A percentile compares a stretch with the other conserved stretches of the same genome.
Evolutionary conservation across 2,113 vertebrate genomes (phyloP).

Genomic region (Hippotragus niger): DNA sequence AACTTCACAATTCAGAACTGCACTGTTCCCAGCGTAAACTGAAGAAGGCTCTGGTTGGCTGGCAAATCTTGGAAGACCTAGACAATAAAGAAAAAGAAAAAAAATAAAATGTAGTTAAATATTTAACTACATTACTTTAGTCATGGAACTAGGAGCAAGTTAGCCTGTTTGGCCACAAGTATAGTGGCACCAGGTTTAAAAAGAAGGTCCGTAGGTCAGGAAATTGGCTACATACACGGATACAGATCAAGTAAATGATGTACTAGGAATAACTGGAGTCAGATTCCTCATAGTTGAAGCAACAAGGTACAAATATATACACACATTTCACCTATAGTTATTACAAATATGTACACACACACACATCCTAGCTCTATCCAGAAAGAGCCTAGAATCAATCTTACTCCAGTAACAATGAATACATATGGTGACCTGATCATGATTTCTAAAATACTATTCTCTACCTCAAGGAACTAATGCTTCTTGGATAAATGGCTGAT

Average conservation of each 20-base stretch:
- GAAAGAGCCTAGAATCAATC: neutral
- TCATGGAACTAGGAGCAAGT: neutral
- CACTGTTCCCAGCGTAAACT: slow-evolving; percentile 82
- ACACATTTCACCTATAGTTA: neutral
- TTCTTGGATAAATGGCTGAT: neutral
- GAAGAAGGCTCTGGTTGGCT: slow-evolving; percentile 87
- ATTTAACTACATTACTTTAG: neutral
- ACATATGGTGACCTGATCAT: neutral
- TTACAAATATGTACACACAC: neutral
- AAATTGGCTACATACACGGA: neutral
- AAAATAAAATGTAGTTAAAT: neutral
- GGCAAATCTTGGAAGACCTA: slow-evolving; percentile 91
- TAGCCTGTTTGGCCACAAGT: neutral
- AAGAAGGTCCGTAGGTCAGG: neutral
- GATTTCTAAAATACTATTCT: slow-evolving; percentile 15
- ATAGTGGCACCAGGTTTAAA: neutral
- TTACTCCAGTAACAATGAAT: neutral
- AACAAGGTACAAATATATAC: neutral
- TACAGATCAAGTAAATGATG: neutral
- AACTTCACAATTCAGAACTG: slow-evolving; percentile 90
- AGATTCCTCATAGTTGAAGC: neutral
- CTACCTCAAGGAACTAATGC: neutral
- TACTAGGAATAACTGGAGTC: neutral
- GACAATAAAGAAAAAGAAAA: neutral
- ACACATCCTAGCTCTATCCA: neutral